Base-by-base conservation (phyloP, 1,140 invertebrate species). In the Aricia agestis region DNA sequence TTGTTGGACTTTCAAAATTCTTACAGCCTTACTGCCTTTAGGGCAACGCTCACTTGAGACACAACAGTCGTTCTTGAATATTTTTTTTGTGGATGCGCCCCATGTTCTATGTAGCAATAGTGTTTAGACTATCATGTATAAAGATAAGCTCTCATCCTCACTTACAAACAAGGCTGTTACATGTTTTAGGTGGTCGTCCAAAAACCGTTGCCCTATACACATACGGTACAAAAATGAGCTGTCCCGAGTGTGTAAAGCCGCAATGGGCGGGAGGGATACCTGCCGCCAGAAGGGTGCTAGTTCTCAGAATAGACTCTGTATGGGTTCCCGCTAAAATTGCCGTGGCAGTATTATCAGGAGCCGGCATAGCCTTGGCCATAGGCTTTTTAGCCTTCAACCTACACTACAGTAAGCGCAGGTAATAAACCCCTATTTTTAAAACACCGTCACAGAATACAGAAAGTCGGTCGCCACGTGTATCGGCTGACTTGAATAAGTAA, bases 321-420 rank as follows among this genome's bases (percentile, higher is more conserved):
- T 93, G 94, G 69, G 95, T 95, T 2, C 88, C 87, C 0, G 87
- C 89, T 0, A 76, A 85, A 31, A 66, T 90, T 9, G 85, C 85
- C 0, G 86, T 85, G 0, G 93, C 95, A 3, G 93, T 94, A 0
- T 84, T 97, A 2, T 95, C 97, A 19, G 93, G 93, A 13, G 87
- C 96, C 67, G 97, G 97, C 1, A 95, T 98, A n/a, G 91, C 94
- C 0, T 81, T 97, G 25, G 95, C 97, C 6, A 84, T 96, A 6
- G 93, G 94, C 5, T 98, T 98, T 83, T 92, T 98, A 19, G 94
- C 94, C 45, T 98, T 98, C 85, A 98, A 98, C 91, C 92, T 98
- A 66, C 96, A 97, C 89, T 97, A 97, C 89, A 93, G 97, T 70
- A 95, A 95, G 81, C 93, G 96, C 82, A 97, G 97, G 96, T 97